These are phyloP conservation scores for Orthosia gracilis DNA, from an alignment of 2,888 invertebrate genomes.

Conservation along the genomic window DNA sequence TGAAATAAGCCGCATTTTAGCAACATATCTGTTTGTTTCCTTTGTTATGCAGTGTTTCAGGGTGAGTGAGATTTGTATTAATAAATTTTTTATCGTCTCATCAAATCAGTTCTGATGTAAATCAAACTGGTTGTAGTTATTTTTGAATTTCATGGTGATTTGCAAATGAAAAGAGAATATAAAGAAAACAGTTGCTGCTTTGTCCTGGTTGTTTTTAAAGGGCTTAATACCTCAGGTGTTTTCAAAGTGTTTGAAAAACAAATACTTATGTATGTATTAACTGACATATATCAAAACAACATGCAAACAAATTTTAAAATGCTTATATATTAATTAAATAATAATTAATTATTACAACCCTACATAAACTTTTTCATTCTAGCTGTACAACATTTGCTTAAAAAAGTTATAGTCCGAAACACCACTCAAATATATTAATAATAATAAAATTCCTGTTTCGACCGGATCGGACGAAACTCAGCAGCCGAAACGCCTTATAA, in stretches of 20 bases:
- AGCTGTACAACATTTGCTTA: too few species aligned
- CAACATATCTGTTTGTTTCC: conserved; percentile 77
- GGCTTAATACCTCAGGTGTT: background rate
- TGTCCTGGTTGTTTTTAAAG: background rate
- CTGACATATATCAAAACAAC: background rate
- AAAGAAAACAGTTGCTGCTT: conserved; percentile 2
- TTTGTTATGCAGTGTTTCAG: conserved; percentile 72
- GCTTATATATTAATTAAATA: too few species aligned
- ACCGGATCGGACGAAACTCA: too few species aligned
- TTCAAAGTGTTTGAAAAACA: background rate
- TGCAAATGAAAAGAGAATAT: conserved; percentile 9
- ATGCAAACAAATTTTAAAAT: background rate
- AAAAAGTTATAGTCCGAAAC: too few species aligned
- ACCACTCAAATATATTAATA: too few species aligned
- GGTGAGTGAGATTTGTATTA: conserved; percentile 65
- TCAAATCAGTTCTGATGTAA: conserved; percentile 67
- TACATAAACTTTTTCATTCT: too few species aligned
- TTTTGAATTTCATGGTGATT: conserved; percentile 41
- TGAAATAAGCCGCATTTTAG: conserved; percentile 73
- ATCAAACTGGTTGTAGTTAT: conserved; percentile 47
- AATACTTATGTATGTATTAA: background rate
- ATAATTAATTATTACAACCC: too few species aligned
- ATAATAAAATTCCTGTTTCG: too few species aligned
- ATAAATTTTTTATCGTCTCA: conserved; percentile 66
- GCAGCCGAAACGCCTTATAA: too few species aligned